These are phyloP conservation scores for Hirudinaria manillensis DNA, from an alignment of 2,888 invertebrate species.

Conservation along the genomic window DNA sequence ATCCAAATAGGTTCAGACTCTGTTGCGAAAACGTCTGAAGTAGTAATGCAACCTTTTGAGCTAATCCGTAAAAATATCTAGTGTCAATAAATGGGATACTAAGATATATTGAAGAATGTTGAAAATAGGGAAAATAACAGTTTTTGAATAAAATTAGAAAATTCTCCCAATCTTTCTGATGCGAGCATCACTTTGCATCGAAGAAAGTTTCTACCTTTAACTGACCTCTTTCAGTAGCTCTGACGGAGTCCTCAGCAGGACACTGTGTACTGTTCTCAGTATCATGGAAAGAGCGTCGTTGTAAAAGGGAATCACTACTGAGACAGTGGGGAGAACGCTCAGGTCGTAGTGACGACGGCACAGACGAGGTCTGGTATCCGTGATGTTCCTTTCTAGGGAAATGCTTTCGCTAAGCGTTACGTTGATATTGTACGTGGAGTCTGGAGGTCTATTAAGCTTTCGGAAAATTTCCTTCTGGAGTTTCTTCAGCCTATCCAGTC, in stretches of 20 bases:
- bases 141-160: neutral
- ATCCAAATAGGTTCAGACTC: too few species aligned
- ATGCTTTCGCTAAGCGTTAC: slow-evolving; percentile 39
- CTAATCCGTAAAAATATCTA: too few species aligned
- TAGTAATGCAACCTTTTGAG: too few species aligned
- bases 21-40: too few species aligned
- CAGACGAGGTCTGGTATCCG: slow-evolving; percentile 37
- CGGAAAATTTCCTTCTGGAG: slow-evolving; percentile 35
- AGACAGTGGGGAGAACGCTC: slow-evolving; percentile 37
- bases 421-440: slow-evolving; percentile 42
- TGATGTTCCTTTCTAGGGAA: slow-evolving; percentile 39
- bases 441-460: slow-evolving; percentile 38
- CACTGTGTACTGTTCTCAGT: slow-evolving; percentile 46
- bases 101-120: neutral
- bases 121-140: neutral
- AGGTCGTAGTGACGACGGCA: slow-evolving; percentile 36
- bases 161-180: neutral
- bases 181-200: too few species aligned
- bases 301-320: slow-evolving; percentile 42
- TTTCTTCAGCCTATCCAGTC: slow-evolving; percentile 15
- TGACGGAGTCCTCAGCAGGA: slow-evolving; percentile 40
- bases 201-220: neutral
- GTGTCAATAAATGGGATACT: neutral
- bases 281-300: slow-evolving; percentile 48
- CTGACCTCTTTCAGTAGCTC: slow-evolving; percentile 37